Percentiles rank a stretch among this genome's conserved stretches.
Conservation (phyloP, 2,888 invertebrate species). For the Drosophila rellima region DNA sequence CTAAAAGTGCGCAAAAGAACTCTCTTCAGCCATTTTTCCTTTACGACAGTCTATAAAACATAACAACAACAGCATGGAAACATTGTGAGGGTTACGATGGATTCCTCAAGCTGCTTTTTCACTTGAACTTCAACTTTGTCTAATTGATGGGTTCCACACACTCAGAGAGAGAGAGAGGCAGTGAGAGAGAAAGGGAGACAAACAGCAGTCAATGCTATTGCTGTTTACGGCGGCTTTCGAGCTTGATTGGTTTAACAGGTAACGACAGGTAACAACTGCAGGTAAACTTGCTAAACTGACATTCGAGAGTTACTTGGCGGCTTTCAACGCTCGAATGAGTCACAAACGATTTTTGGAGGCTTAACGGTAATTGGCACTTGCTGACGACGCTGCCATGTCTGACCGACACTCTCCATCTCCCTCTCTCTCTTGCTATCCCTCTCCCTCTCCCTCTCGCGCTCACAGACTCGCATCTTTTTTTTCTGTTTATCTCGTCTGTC, state of each 20-base stretch:
- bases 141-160: constrained; percentile 25
- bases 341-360: constrained; percentile 50
- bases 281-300: constrained; percentile 27
- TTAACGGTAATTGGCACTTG: constrained; percentile 71
- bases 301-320: constrained; percentile 40
- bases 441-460: not conserved
- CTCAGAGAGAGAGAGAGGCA: not conserved
- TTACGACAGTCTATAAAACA: constrained; percentile 5
- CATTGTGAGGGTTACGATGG: constrained; percentile 4
- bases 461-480: not conserved
- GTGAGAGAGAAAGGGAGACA: not conserved
- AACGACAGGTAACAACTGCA: constrained; percentile 26
- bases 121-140: constrained; percentile 24
- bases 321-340: constrained; percentile 64
- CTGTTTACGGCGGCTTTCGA: constrained; percentile 12
- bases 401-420: constrained; percentile 13
- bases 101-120: constrained; percentile 1
- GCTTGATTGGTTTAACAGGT: constrained; percentile 31
- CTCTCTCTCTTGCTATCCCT: constrained; percentile 2
- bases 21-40: not conserved
- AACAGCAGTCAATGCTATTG: constrained; percentile 5
- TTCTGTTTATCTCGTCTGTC: not conserved
- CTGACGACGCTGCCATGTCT: constrained; percentile 37
- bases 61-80: not conserved
- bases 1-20: not conserved